Evolutionary conservation across 2,113 vertebrate genomes (phyloP).

Genomic region (Dicaeum eximium): DNA sequence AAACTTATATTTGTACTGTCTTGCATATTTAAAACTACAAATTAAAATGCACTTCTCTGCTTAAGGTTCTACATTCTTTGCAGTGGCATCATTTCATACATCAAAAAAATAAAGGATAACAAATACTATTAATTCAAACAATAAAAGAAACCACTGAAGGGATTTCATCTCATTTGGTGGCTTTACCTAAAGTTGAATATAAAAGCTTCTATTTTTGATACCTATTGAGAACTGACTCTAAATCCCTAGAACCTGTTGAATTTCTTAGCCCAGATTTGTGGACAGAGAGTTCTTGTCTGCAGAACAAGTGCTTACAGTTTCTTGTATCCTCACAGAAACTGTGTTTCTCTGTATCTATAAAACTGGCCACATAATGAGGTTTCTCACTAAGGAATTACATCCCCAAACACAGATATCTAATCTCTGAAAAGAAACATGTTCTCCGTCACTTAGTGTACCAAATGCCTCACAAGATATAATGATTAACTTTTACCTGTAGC

Average conservation of each 20-base stretch:
- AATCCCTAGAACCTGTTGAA: neutral
- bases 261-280: neutral
- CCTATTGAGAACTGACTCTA: neutral
- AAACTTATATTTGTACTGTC: neutral
- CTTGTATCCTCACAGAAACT: neutral
- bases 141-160: neutral
- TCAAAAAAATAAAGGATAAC: neutral
- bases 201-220: neutral
- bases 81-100: slow-evolving; percentile 23
- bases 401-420: neutral
- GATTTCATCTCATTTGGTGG: neutral
- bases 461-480: neutral
- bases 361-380: accelerated
- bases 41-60: neutral
- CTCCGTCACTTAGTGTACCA: neutral
- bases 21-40: neutral
- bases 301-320: neutral
- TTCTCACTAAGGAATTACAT: neutral
- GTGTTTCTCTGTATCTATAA: neutral
- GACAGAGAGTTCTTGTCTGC: neutral
- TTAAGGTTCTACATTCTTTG: neutral
- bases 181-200: neutral
- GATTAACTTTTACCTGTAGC: slow-evolving; percentile 33
- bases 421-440: neutral
- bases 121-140: neutral